Percentiles rank a stretch among this genome's conserved stretches.
These are phyloP conservation scores for Lepidocyrtinus sp. DNA, from an alignment of 2,888 invertebrate species.

Conservation along the genomic window DNA sequence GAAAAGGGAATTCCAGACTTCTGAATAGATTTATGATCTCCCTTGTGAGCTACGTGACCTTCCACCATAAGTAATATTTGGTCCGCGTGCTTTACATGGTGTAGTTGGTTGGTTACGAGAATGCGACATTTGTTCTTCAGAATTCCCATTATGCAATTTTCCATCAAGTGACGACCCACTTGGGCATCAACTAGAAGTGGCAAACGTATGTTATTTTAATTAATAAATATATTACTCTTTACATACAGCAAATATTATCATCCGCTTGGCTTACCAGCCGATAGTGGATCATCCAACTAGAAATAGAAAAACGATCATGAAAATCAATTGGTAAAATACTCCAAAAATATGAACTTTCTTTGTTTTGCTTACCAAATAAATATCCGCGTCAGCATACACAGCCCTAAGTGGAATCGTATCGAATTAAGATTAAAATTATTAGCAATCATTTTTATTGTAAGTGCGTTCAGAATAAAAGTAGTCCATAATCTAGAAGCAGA, in stretches of 20 bases:
- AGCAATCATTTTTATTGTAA: background rate
- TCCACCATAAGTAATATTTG: constrained; percentile 61
- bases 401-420: constrained; percentile 61
- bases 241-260: too few relatives aligned
- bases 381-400: constrained; percentile 65
- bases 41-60: constrained; percentile 57
- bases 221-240: too few relatives aligned
- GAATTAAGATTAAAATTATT: background rate
- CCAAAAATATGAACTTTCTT: too few relatives aligned
- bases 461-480: background rate
- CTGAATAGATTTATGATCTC: constrained; percentile 78
- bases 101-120: constrained; percentile 68
- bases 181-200: constrained; percentile 64
- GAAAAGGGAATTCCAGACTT: constrained; percentile 85
- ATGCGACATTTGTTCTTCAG: constrained; percentile 58
- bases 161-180: constrained; percentile 65
- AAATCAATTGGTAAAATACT: too few relatives aligned
- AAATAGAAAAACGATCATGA: too few relatives aligned
- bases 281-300: constrained; percentile 57
- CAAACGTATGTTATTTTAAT: background rate
- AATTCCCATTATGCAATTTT: constrained; percentile 64
- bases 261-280: constrained; percentile 32
- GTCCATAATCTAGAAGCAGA: background rate
- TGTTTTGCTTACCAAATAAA: constrained; percentile 64
- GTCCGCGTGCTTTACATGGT: constrained; percentile 64